A percentile compares a stretch with the other conserved stretches of the same genome.
Conservation (phyloP, 2,113 vertebrate species). For the Toxotes jaculatrix region DNA sequence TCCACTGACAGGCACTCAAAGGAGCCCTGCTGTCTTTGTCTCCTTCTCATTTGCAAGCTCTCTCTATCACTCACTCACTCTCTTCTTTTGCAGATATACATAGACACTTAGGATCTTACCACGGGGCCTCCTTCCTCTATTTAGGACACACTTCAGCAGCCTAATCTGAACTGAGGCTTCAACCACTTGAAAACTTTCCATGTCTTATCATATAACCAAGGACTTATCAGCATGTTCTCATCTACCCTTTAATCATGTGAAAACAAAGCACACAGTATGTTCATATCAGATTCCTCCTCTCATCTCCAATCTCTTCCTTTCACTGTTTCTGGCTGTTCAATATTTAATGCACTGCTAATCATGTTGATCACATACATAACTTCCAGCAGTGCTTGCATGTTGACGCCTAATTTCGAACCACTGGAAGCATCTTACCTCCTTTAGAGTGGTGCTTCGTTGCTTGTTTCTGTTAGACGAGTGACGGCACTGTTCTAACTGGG, state of each 20-base stretch:
- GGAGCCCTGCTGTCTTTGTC: slow-evolving; percentile 39
- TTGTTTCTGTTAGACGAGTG: background rate
- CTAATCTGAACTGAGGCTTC: slow-evolving; percentile 29
- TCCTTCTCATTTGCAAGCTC: slow-evolving; percentile 21
- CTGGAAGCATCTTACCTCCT: slow-evolving; percentile 5
- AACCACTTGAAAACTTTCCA: slow-evolving; percentile 3
- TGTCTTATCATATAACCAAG: slow-evolving; percentile 11
- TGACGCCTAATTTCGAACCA: slow-evolving; percentile 1
- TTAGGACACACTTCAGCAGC: slow-evolving; percentile 29
- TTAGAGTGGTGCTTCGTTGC: background rate
- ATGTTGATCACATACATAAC: slow-evolving; percentile 48
- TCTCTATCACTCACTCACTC: background rate
- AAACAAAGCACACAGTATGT: background rate
- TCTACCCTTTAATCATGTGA: slow-evolving; percentile 33
- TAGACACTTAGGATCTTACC: background rate
- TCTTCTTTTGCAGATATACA: slow-evolving; percentile 21
- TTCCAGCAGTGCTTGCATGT: background rate
- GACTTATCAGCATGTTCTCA: slow-evolving; percentile 26
- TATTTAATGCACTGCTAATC: slow-evolving; percentile 50
- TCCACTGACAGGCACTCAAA: slow-evolving; percentile 33
- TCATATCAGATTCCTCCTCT: slow-evolving; percentile 29
- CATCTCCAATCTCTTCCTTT: slow-evolving; percentile 4
- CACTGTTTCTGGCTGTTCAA: slow-evolving; percentile 2
- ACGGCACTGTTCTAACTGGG: background rate
- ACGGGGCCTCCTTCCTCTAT: background rate